Evolutionary conservation across 2,888 invertebrate species (phyloP), one percentile per base, ranked within the genome.

Genomic region (Kryphioiulus occultus): DNA sequence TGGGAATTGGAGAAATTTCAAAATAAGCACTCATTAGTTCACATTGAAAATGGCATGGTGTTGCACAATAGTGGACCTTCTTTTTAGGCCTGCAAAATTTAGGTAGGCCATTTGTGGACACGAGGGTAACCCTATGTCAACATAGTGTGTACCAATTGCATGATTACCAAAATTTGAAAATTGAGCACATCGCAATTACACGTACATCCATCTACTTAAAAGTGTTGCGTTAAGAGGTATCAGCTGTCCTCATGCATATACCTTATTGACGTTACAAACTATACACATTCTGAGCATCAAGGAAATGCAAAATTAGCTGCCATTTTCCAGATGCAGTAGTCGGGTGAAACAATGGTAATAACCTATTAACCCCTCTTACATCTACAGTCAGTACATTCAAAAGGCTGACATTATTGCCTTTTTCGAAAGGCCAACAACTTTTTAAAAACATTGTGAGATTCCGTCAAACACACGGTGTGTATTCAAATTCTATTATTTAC

Each of bases 401-500:
- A 26, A 68, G 68, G 26, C 68, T 26, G 68, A 26, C 26, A 68
- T 26, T 68, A 68, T 68, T 68, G 68, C 26, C 68, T 68, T 68
- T 68, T 26, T 10, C 26, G 22, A 68, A 68, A 68, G 68, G 68
- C 68, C 68, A 68, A 68, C 68, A 68, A 68, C 68, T 68, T 68
- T 10, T 68, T 26, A 7, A 68, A 68, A 68, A 68, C 68, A 68
- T 12, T 68, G 26, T 26, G 59, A 59, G 68, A 26, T 68, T 68
- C 68, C 68, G 10, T 68, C 26, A 68, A 68, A 68, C 68, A 12
- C 68, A n/a, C 68, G n/a, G 68, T 68, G 26, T 26, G 68, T 68
- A 68, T 68, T 68, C 68, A 68, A 68, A 68, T 68, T 68, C 68
- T 68, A 68, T 68, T 68, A 68, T 68, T 68, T 68, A 12, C 26